Evolutionary conservation across 2,797 vertebrate species (phyloP).

Genomic region (Pelobates cultripes): DNA sequence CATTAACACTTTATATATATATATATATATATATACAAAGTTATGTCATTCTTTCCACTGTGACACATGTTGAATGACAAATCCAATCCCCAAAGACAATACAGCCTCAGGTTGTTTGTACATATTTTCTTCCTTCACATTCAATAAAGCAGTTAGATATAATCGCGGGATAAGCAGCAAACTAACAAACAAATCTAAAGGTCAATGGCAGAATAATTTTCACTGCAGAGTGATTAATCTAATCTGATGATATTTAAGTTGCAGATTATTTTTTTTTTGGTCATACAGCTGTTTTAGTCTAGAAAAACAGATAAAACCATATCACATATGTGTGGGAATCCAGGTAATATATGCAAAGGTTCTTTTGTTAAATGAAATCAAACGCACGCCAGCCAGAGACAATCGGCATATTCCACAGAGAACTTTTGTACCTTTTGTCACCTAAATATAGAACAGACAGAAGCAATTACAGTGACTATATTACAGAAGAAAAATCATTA

Average conservation of each 20-base stretch:
- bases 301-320: constrained; percentile 16
- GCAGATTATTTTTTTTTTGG: constrained; percentile 13
- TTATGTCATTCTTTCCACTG: constrained; percentile 11
- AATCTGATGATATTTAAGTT: constrained; percentile 44
- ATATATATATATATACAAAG: neutral
- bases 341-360: constrained; percentile 33
- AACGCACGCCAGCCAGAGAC: constrained; percentile 6
- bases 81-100: constrained; percentile 30
- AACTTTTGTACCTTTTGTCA: constrained; percentile 24
- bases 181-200: constrained; percentile 38
- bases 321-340: neutral
- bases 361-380: constrained; percentile 3
- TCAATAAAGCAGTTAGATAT: constrained; percentile 36
- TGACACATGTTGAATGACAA: constrained; percentile 41
- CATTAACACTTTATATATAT: neutral
- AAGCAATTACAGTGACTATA: constrained; percentile 9
- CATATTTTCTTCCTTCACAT: constrained; percentile 34
- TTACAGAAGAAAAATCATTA: neutral
- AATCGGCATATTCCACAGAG: constrained; percentile 24
- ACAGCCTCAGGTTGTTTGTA: constrained; percentile 34
- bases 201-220: constrained; percentile 25
- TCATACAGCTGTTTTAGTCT: constrained; percentile 25
- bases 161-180: constrained; percentile 36
- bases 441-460: constrained; percentile 32
- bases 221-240: constrained; percentile 33